phyloP scores from a whole-genome alignment of 2,888 invertebrate species.

The Seladonia tumulorum region DNA sequence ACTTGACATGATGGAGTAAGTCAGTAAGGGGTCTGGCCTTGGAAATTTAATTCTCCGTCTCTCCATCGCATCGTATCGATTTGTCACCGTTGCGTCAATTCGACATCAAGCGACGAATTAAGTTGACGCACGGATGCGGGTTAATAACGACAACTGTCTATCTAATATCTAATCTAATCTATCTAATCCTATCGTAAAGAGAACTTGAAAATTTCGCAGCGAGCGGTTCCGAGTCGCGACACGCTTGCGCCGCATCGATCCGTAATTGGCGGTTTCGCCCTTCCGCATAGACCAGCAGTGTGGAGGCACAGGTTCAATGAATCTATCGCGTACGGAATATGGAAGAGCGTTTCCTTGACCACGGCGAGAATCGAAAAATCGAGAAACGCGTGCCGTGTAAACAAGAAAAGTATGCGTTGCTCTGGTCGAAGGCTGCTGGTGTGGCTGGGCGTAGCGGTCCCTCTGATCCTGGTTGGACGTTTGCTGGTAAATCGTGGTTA shows the following conservation, averaged over 20 bases:
- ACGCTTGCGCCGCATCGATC: constrained; percentile 72
- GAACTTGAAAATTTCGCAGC: not conserved
- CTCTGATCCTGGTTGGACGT: constrained; percentile 66
- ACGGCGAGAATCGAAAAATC: constrained; percentile 30
- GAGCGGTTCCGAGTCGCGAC: not conserved
- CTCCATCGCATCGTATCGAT: not conserved
- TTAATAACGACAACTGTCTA: not conserved
- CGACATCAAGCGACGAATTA: not conserved
- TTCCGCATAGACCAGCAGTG: constrained; percentile 43
- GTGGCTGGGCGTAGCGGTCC: constrained; percentile 66
- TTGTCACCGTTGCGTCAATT: not conserved
- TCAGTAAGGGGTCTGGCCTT: not conserved
- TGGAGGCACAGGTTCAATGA: constrained; percentile 54
- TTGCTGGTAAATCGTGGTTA: constrained; percentile 66
- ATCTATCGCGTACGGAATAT: constrained; percentile 58
- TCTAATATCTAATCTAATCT: not conserved
- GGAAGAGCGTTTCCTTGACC: constrained; percentile 46
- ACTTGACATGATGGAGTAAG: not conserved
- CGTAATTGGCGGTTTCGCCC: constrained; percentile 43
- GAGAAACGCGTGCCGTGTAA: constrained; percentile 16
- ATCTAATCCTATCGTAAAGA: not conserved
- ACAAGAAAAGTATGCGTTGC: constrained; percentile 58
- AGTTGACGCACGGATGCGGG: not conserved
- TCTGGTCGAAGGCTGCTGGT: constrained; percentile 68
- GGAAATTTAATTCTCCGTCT: not conserved